Percentiles rank a stretch among this genome's conserved stretches.
phyloP scores from a whole-genome alignment of 2,113 vertebrate species.

The Halcyon senegalensis region DNA sequence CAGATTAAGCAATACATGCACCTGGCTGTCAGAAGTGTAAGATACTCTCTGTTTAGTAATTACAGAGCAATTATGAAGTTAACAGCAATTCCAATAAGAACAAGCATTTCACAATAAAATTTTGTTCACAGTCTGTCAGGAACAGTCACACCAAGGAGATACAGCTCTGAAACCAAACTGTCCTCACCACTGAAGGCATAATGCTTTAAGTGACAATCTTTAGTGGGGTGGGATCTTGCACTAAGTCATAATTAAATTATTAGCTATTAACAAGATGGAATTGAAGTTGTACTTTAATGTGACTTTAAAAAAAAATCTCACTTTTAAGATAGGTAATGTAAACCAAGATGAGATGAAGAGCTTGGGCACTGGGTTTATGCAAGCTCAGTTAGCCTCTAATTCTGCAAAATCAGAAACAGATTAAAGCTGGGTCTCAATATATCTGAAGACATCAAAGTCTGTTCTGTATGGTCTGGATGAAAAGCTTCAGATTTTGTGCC shows the following conservation, averaged over 20 bases:
- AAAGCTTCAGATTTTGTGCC: background rate
- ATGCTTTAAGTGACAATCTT: conserved; percentile 35
- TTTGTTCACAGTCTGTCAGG: conserved; percentile 38
- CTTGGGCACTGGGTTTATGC: background rate
- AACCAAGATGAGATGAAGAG: background rate
- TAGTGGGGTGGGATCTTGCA: conserved; percentile 18
- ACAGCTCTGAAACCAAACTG: conserved; percentile 41
- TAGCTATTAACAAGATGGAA: conserved; percentile 55
- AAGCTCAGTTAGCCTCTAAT: background rate
- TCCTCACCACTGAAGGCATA: conserved; percentile 28
- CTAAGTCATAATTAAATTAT: conserved; percentile 43
- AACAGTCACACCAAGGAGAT: conserved; percentile 36
- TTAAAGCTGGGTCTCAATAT: background rate
- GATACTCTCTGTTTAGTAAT: conserved; percentile 68
- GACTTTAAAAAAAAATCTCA: background rate
- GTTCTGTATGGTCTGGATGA: background rate
- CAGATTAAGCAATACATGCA: conserved; percentile 69
- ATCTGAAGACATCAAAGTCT: background rate
- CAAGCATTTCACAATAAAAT: conserved; percentile 52
- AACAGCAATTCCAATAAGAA: conserved; percentile 60
- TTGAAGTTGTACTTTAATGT: conserved; percentile 17
- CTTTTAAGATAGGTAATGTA: background rate
- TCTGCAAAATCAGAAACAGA: conserved; percentile 1
- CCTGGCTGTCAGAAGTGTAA: conserved; percentile 65
- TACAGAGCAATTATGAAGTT: conserved; percentile 67